Base-by-base conservation (phyloP, 2,113 vertebrate species). In the Penelope pileata region DNA sequence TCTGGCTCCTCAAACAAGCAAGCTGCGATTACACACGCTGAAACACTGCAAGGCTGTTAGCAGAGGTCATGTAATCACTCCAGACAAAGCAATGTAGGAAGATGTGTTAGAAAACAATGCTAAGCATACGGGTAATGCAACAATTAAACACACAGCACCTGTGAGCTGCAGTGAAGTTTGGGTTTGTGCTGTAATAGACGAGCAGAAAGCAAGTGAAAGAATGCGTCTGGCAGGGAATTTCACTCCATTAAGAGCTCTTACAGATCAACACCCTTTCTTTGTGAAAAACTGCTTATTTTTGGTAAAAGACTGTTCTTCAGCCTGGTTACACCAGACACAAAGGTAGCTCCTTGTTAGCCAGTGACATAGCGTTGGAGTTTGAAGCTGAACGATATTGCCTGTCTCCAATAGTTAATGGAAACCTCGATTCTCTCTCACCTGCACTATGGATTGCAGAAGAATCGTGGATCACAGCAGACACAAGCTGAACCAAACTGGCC, bases 1-100 rank as follows among this genome's bases (percentile, higher is more conserved):
- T 45, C 27, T 6, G 10, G n/a, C 24, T 63, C 47, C 34, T 6
- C 77, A n/a, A 66, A 91, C 16, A 34, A 40, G 10, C 0, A 1
- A 56, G 53, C 59, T 56, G 51, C 0, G 1, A 53, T 13, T 36
- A 18, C 24, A 16, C 1, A 3, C 8, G 7, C 40, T 2, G 36
- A 30, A 73, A 51, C 14, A 30, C 64, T 56, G 27, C 73, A 13
- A 12, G 0, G 0, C 56, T 48, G 50, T 8, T 27, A 42, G 58
- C 29, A 10, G 51, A 47, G 43, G 23, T 53, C 50, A 54, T 0
- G 2, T 7, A 78, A 79, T 56, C 18, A 29, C 48, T 62, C 43
- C 45, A 22, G 11, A 32, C 22, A 16, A 40, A 60, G 15, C 9
- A 6, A 64, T 2, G 6, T 8, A 59, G 3, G 32, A 69, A 69